Percentiles rank a stretch among this genome's conserved stretches.
Conservation (phyloP, 1,140 invertebrate species). For the Drosophila hydei region DNA sequence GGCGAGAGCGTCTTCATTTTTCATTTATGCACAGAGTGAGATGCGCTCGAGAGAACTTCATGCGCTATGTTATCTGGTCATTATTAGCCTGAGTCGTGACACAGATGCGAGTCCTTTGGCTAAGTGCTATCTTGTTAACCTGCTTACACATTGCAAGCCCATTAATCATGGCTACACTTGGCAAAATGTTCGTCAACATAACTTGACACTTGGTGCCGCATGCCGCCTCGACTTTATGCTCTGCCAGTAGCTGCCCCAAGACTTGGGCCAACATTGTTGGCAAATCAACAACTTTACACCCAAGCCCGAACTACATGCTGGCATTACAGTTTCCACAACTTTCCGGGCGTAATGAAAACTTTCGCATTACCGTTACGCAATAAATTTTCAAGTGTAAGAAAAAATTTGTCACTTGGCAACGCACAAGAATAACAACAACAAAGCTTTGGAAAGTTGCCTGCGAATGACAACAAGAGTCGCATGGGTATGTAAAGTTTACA, state of each 20-base stretch:
- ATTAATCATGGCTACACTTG: conserved; percentile 49
- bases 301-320: conserved; percentile 36
- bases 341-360: conserved; percentile 48
- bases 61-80: conserved; percentile 16
- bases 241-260: no score
- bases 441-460: conserved; percentile 14
- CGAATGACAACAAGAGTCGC: conserved; percentile 19
- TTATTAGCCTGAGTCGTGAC: conserved; percentile 38
- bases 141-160: conserved; percentile 23
- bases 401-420: conserved; percentile 66
- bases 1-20: not conserved
- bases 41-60: conserved; percentile 5
- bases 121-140: conserved; percentile 43
- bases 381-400: conserved; percentile 48
- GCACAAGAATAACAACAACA: conserved; percentile 7
- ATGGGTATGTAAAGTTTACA: conserved; percentile 29
- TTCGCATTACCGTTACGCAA: conserved; percentile 56
- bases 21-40: conserved; percentile 10
- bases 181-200: conserved; percentile 17
- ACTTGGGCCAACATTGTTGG: conserved; percentile 40
- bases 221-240: no score
- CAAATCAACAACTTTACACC: conserved; percentile 47
- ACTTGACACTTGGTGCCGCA: conserved; percentile 18
- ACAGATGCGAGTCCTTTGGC: conserved; percentile 31
- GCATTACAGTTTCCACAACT: conserved; percentile 47